These are phyloP conservation scores for Forbesichthys papilliferus DNA, from an alignment of 2,113 vertebrate genomes.

Conservation along the genomic window DNA sequence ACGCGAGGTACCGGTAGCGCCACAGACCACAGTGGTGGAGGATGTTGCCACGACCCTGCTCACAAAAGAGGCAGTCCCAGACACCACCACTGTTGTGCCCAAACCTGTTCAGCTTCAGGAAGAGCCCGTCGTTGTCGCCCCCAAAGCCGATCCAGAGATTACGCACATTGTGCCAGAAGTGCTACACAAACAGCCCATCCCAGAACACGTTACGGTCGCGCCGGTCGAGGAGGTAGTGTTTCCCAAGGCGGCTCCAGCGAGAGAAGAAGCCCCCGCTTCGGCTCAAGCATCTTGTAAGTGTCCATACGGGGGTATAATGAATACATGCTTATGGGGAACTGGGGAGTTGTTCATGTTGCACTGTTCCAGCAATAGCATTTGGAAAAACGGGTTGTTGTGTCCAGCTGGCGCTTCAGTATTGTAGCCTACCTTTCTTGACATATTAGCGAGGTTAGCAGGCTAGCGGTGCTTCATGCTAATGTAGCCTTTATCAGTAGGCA, in stretches of 20 bases:
- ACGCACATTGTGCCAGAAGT: conserved; percentile 18
- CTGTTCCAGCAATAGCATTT: too few species aligned
- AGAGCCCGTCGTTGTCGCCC: conserved; percentile 18
- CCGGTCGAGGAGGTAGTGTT: conserved; percentile 54
- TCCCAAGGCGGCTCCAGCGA: conserved; percentile 43
- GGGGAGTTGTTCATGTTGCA: accelerated
- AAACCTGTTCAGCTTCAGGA: neutral
- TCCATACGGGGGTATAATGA: neutral
- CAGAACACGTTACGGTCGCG: conserved; percentile 45
- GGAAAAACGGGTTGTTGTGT: too few species aligned
- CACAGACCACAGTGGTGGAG: conserved; percentile 7
- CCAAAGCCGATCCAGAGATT: conserved; percentile 42
- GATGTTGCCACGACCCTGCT: conserved; percentile 13
- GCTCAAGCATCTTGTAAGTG: conserved; percentile 70
- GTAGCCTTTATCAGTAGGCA: too few species aligned
- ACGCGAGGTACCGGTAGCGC: neutral
- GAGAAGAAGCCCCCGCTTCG: conserved; percentile 38
- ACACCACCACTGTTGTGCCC: conserved; percentile 41
- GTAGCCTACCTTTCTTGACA: too few species aligned
- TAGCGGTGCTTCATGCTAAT: too few species aligned
- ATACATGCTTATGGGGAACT: too few species aligned
- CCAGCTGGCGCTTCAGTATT: too few species aligned
- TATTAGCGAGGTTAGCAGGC: too few species aligned
- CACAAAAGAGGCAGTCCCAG: conserved; percentile 38
- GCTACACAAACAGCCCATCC: conserved; percentile 37